A percentile compares a stretch with the other conserved stretches of the same genome.
Conservation (phyloP, 2,888 invertebrate species). For the Cephus runcator region DNA sequence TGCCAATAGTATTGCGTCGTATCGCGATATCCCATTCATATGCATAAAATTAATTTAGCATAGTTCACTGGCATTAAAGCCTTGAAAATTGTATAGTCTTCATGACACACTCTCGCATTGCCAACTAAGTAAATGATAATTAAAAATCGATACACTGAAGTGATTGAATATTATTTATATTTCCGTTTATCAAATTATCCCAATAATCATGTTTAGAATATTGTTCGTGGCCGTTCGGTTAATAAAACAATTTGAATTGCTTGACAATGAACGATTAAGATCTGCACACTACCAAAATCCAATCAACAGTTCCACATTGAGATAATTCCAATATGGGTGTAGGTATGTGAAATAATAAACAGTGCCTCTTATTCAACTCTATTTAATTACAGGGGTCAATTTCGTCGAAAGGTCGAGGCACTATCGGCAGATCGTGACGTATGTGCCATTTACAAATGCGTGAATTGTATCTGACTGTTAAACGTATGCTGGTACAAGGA, state of each 20-base stretch:
- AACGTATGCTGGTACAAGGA: neutral
- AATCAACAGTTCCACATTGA: neutral
- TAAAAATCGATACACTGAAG: neutral
- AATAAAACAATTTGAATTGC: neutral
- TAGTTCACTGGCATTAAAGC: neutral
- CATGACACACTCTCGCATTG: neutral
- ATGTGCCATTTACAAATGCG: neutral
- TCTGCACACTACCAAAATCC: neutral
- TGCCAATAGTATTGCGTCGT: neutral
- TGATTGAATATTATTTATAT: neutral
- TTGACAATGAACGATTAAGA: neutral
- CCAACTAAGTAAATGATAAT: neutral
- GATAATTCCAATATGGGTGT: neutral
- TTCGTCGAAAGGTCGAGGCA: neutral
- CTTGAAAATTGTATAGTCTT: neutral
- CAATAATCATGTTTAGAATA: neutral
- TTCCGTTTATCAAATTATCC: neutral
- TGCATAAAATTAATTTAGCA: neutral
- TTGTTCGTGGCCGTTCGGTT: neutral
- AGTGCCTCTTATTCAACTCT: neutral
- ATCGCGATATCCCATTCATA: neutral
- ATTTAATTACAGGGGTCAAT: neutral
- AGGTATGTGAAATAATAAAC: neutral
- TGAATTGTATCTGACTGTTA: neutral
- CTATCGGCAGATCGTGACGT: neutral